Evolutionary conservation across 92 coral and sea anemone genomes (phyloP), one percentile per base, ranked within the genome.

Genomic region (Phenganax subtilis): DNA sequence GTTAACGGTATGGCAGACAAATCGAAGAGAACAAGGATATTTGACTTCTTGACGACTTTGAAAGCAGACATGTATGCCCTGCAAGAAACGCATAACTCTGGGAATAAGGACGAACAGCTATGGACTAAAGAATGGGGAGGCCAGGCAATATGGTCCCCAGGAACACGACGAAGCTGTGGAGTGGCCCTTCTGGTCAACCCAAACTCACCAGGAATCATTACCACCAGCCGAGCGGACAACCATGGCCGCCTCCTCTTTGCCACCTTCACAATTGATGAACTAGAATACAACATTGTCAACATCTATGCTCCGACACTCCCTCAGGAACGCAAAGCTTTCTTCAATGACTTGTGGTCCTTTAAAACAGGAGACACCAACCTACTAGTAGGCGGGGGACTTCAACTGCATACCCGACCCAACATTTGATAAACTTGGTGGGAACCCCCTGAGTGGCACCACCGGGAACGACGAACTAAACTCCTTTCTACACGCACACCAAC

Each of bases 81-180:
- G 8, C 88, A 88, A 71, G 91, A 88, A 59, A 88, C 86, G 0
- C 91, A 85, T 66, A 85, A 72, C n/a, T 0, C 81, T 55, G 65
- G 86, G 0, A 2, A 0, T 16, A 72, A 44, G 12, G 15, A 69
- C 8, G 75, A 85, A 81, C 44, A 51, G 6, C 11, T 61, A 55
- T 70, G 76, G n/a, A 3, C 64, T 57, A 65, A 83, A 7, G 88
- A 88, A 57, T 88, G 90, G 86, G 76, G 31, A 1, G 84, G 88
- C 8, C 28, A 14, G 0, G 27, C 70, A 8, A 12, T 85, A 2
- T 73, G 68, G 28, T 80, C 63, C 51, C 68, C 74, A 28, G 88
- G 86, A 0, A 85, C 75, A 3, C 55, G 81, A 16, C 16, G 27
- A 0, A 71, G 84, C 37, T 51, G 88, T 0, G 85, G 91, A 12